Conservation (phyloP, 2,888 invertebrate species). For the Trilocha varians region DNA sequence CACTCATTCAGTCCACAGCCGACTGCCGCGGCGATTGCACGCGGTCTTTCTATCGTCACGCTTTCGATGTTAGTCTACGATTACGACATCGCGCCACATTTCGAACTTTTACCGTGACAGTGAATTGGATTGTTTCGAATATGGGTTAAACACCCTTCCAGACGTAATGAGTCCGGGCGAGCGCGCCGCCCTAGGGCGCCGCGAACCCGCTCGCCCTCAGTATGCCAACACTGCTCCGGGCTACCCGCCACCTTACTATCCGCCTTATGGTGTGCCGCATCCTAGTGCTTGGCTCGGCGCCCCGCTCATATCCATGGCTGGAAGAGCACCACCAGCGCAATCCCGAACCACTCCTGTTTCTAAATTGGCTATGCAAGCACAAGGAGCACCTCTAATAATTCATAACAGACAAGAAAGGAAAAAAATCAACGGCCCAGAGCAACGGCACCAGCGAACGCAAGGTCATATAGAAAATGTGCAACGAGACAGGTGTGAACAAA, state of each 20-base stretch:
- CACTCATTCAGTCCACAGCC: constrained; percentile 67
- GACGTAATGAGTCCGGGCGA: constrained; percentile 69
- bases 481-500: constrained; percentile 50
- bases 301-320: constrained; percentile 85
- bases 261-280: constrained; percentile 65
- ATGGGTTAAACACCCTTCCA: constrained; percentile 81
- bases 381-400: constrained; percentile 88
- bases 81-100: constrained; percentile 63
- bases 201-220: constrained; percentile 69
- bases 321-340: constrained; percentile 67
- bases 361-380: constrained; percentile 85
- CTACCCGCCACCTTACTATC: constrained; percentile 68
- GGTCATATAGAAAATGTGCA: constrained; percentile 40
- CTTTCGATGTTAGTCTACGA: constrained; percentile 68
- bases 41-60: constrained; percentile 42
- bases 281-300: constrained; percentile 84
- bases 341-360: constrained; percentile 75
- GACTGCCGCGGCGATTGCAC: constrained; percentile 59
- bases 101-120: constrained; percentile 66
- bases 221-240: constrained; percentile 65
- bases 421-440: constrained; percentile 60
- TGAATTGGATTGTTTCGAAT: constrained; percentile 60
- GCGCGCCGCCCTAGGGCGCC: constrained; percentile 69
- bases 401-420: constrained; percentile 75
- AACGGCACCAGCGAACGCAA: constrained; percentile 49